Evolutionary conservation across 2,113 vertebrate species (phyloP).

Genomic region (Benitochromis conjunctus): DNA sequence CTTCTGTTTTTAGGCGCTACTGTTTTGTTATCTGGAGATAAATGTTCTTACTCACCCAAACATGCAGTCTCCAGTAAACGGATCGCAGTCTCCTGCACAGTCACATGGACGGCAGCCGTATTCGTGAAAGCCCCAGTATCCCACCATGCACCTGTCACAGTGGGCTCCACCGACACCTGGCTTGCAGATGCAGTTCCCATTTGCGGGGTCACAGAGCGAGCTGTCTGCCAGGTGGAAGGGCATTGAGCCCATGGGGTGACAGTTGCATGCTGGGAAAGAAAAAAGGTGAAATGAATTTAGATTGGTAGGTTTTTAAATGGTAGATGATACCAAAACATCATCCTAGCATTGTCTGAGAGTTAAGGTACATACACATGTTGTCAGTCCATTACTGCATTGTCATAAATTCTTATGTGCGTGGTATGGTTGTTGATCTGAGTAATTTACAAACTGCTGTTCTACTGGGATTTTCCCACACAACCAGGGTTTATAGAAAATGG

Average conservation of each 20-base stretch:
- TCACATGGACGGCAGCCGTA: conserved; percentile 90
- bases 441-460: neutral
- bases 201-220: conserved; percentile 82
- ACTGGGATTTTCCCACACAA: neutral
- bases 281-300: neutral
- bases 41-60: conserved; percentile 73
- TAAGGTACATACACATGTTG: neutral
- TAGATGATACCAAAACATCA: neutral
- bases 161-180: conserved; percentile 85
- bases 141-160: conserved; percentile 90
- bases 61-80: conserved; percentile 85
- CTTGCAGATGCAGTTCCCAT: conserved; percentile 91
- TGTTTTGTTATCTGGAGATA: neutral
- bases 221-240: conserved; percentile 68
- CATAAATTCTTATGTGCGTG: neutral
- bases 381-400: neutral
- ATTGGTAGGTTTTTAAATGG: neutral
- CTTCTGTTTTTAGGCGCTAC: neutral
- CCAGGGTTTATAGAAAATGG: neutral
- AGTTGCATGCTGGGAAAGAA: conserved; percentile 80
- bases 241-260: conserved; percentile 85
- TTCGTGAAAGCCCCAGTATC: conserved; percentile 92
- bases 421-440: neutral
- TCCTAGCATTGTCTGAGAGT: neutral
- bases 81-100: conserved; percentile 89